A percentile compares a stretch with the other conserved stretches of the same genome.
phyloP scores from a whole-genome alignment of 2,113 vertebrate genomes.

The Callaeas wilsoni region DNA sequence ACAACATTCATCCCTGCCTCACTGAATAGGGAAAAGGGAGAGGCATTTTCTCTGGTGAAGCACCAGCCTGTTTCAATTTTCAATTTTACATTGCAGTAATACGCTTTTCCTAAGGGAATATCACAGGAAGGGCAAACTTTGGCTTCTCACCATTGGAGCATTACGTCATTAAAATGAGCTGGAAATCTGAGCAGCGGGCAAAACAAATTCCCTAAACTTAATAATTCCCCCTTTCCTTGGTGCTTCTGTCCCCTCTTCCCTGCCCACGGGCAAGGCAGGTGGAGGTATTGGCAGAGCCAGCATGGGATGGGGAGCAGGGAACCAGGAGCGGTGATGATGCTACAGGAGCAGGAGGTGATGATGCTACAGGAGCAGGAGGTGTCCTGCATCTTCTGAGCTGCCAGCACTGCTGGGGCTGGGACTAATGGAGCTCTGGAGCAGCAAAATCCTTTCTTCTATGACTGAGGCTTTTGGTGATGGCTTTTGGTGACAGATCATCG shows the following conservation, averaged over 20 bases:
- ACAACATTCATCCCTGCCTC: not conserved
- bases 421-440: not conserved
- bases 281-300: not conserved
- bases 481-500: too few species aligned
- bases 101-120: constrained; percentile 28
- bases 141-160: not conserved
- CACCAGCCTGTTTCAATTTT: constrained; percentile 37
- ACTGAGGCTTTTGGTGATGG: not conserved
- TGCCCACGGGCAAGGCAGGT: not conserved
- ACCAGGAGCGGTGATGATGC: not conserved
- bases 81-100: constrained; percentile 8
- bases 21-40: constrained; percentile 17
- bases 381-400: not conserved
- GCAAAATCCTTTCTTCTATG: not conserved
- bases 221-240: not conserved
- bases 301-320: rapidly evolving
- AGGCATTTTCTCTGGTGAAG: constrained; percentile 37
- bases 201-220: not conserved
- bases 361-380: not conserved
- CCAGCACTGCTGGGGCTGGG: not conserved
- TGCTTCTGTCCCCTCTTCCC: not conserved
- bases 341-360: not conserved
- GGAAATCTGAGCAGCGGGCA: not conserved
- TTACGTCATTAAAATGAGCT: not conserved
- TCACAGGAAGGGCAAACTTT: constrained; percentile 25